phyloP scores from a whole-genome alignment of 2,113 vertebrate genomes.

The Orycteropus afer region DNA sequence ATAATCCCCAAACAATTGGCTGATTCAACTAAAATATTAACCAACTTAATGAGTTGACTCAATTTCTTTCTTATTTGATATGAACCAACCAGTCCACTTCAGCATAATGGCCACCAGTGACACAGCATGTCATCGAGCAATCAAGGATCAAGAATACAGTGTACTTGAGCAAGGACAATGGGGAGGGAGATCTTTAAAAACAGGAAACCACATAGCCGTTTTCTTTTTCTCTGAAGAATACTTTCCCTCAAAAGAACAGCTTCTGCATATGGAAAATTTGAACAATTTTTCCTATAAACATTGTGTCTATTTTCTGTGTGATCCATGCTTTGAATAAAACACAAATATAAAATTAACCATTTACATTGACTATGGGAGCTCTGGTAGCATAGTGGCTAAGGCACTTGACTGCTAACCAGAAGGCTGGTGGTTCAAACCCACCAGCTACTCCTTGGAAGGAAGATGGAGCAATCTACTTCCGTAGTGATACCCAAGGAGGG shows the following conservation, averaged over 20 bases:
- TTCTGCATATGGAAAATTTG: neutral
- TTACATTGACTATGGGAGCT: neutral
- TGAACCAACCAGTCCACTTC: neutral
- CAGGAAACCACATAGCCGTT: neutral
- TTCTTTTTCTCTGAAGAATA: neutral
- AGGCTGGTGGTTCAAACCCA: no score
- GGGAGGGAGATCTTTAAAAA: neutral
- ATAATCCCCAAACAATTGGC: neutral
- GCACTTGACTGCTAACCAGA: no score
- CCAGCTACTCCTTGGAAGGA: no score
- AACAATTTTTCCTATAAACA: neutral
- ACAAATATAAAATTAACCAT: neutral
- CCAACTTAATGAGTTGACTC: neutral
- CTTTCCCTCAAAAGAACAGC: neutral
- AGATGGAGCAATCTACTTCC: no score
- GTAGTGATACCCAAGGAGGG: no score
- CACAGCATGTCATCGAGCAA: rapidly evolving
- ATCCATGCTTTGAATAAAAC: neutral
- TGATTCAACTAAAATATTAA: neutral
- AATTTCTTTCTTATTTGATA: neutral
- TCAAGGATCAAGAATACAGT: neutral
- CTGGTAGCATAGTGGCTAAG: no score
- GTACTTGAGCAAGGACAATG: rapidly evolving
- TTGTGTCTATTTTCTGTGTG: neutral
- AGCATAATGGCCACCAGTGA: neutral